These are phyloP conservation scores for Brassicogethes aeneus DNA, from an alignment of 2,888 invertebrate species.

Conservation along the genomic window DNA sequence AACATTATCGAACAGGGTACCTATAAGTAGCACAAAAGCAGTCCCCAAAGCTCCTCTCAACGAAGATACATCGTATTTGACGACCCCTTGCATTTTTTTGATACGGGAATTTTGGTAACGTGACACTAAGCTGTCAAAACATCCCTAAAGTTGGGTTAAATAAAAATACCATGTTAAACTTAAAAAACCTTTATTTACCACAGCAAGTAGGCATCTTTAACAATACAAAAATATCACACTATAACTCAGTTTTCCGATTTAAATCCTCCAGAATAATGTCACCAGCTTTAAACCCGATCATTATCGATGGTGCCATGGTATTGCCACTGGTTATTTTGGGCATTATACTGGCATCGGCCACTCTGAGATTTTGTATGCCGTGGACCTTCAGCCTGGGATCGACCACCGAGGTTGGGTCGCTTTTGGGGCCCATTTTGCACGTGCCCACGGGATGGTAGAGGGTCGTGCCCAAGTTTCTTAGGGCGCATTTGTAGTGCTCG, in stretches of 20 bases:
- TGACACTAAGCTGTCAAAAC: no score
- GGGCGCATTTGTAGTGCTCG: constrained; percentile 81
- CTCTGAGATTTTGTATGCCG: constrained; percentile 58
- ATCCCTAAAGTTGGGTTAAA: no score
- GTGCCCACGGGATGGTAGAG: constrained; percentile 79
- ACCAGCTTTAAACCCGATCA: constrained; percentile 77
- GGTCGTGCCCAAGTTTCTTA: constrained; percentile 70
- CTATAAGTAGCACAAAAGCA: constrained; percentile 25
- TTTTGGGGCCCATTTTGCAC: constrained; percentile 82
- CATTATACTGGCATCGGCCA: constrained; percentile 79
- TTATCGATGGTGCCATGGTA: constrained; percentile 73
- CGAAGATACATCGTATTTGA: constrained; percentile 14
- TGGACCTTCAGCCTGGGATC: constrained; percentile 61
- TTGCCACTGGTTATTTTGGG: constrained; percentile 71
- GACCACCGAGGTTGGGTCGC: constrained; percentile 77
- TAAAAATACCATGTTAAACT: no score
- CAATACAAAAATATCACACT: no score
- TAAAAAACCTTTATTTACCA: no score
- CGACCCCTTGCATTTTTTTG: no score
- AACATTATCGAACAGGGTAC: constrained; percentile 24
- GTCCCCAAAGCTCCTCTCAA: constrained; percentile 25
- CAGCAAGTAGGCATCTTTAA: not conserved
- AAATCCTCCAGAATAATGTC: constrained; percentile 76
- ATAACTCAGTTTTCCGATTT: constrained; percentile 43
- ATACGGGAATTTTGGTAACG: no score